Evolutionary conservation across 2,888 invertebrate species (phyloP).

Genomic region (Drymonia ruficornis): DNA sequence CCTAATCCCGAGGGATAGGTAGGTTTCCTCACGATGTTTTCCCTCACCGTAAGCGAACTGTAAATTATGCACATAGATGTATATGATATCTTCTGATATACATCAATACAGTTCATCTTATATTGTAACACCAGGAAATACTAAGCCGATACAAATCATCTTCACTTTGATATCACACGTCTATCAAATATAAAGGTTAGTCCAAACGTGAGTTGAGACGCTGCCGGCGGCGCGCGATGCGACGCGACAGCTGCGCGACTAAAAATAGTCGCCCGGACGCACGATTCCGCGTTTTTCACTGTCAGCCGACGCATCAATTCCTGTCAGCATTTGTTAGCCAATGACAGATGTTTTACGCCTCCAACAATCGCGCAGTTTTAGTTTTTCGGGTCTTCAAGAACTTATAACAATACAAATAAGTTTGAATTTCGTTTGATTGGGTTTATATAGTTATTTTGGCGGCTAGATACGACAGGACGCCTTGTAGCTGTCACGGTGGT

Average conservation of each 20-base stretch:
- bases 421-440: slow-evolving; percentile 35
- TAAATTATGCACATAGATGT: no score
- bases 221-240: slow-evolving; percentile 61
- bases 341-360: slow-evolving; percentile 82
- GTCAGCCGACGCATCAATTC: slow-evolving; percentile 80
- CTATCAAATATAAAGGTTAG: slow-evolving; percentile 47
- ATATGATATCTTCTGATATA: no score
- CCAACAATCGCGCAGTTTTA: slow-evolving; percentile 40
- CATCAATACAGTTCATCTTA: no score
- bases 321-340: slow-evolving; percentile 81
- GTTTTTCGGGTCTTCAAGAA: slow-evolving; percentile 17
- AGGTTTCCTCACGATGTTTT: no score
- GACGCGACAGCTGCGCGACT: slow-evolving; percentile 77
- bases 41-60: no score
- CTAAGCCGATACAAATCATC: slow-evolving; percentile 6
- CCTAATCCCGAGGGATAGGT: no score
- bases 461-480: slow-evolving; percentile 50
- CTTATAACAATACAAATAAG: slow-evolving; percentile 34
- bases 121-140: neutral
- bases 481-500: slow-evolving; percentile 68
- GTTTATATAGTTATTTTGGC: slow-evolving; percentile 30
- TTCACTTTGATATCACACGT: slow-evolving; percentile 39
- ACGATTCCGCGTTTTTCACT: slow-evolving; percentile 83
- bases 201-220: slow-evolving; percentile 46
- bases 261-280: slow-evolving; percentile 71